Conservation (phyloP, 2,888 invertebrate genomes). For the Drosophila pseudotalamancana region DNA sequence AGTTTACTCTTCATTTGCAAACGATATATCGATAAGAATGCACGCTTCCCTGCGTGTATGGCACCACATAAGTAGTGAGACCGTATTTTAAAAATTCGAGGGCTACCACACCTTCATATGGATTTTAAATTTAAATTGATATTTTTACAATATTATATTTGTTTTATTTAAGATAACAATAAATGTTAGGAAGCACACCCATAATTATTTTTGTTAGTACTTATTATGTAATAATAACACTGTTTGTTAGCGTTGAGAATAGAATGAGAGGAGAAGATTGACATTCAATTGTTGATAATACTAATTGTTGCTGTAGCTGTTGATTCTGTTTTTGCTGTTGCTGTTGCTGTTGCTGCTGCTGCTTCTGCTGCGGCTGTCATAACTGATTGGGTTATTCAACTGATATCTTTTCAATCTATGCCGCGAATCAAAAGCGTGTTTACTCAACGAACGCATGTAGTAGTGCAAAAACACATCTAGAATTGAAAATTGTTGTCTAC, state of each 20-base stretch:
- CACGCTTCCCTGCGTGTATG: neutral
- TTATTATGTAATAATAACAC: too few species aligned
- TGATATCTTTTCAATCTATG: slow-evolving; percentile 32
- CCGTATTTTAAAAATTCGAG: neutral
- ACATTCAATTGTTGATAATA: slow-evolving; percentile 24
- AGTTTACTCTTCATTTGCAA: neutral
- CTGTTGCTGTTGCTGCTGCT: too few species aligned
- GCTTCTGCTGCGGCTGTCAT: slow-evolving; percentile 18
- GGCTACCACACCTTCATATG: neutral
- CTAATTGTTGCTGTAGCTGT: slow-evolving; percentile 36
- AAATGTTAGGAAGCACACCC: too few species aligned
- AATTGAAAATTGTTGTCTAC: slow-evolving; percentile 22
- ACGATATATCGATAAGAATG: slow-evolving; percentile 12
- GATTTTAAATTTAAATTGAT: neutral
- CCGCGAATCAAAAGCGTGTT: slow-evolving; percentile 31
- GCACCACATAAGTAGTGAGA: slow-evolving; percentile 1
- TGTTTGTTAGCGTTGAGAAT: neutral
- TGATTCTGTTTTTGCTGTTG: too few species aligned
- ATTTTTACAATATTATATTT: too few species aligned
- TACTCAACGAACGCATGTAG: slow-evolving; percentile 34
- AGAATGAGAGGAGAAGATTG: neutral
- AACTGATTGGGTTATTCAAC: slow-evolving; percentile 45
- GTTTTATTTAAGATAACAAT: too few species aligned
- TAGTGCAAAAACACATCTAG: slow-evolving; percentile 10
- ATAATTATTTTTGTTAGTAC: too few species aligned